Evolutionary conservation across 30 jellyfish, hydroid and myxozoan species (phyloP).

Genomic region (Mastigias papua): DNA sequence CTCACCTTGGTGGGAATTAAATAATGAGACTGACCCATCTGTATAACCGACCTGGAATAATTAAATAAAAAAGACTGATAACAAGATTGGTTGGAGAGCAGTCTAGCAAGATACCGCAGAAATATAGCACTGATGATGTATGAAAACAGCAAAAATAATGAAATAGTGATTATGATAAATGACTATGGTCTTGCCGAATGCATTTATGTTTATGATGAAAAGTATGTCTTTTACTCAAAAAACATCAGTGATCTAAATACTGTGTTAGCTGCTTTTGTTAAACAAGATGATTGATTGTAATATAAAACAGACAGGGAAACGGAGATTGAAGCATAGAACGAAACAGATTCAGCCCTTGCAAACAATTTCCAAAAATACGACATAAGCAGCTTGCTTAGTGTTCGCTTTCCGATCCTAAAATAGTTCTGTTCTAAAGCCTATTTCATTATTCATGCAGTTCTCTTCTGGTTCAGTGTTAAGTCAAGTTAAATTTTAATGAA

Average conservation of each 20-base stretch:
- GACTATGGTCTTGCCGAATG: too few species aligned
- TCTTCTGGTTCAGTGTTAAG: neutral
- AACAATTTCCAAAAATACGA: neutral
- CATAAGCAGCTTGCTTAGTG: neutral
- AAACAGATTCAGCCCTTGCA: neutral
- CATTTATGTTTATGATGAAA: too few species aligned
- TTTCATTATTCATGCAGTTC: neutral
- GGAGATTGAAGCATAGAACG: too few species aligned
- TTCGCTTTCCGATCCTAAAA: neutral
- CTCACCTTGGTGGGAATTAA: slow-evolving; percentile 35
- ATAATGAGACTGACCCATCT: slow-evolving; percentile 46
- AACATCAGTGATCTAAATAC: too few species aligned
- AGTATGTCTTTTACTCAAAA: too few species aligned
- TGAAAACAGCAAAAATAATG: neutral
- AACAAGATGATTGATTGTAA: too few species aligned
- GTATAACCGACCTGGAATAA: slow-evolving; percentile 48
- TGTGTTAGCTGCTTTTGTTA: too few species aligned
- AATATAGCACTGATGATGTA: neutral
- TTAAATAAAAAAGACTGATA: neutral
- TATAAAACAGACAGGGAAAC: neutral
- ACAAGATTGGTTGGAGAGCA: neutral
- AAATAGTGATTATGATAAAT: too few species aligned
- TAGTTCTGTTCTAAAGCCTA: neutral
- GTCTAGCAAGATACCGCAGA: neutral
- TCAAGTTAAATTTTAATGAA: neutral